Evolutionary conservation across 2,113 vertebrate species (phyloP).

Genomic region (Paralichthys olivaceus): DNA sequence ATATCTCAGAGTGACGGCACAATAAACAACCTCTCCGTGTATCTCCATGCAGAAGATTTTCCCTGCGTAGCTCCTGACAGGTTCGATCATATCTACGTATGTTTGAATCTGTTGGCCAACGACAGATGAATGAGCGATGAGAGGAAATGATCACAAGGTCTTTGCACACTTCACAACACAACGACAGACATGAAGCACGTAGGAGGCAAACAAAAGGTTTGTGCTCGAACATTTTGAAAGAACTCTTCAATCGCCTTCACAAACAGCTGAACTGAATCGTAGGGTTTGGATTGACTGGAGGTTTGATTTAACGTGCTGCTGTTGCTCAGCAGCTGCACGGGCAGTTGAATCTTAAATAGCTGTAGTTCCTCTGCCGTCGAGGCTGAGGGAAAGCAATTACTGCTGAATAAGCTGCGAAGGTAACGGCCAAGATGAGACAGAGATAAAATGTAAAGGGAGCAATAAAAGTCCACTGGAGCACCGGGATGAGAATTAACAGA

Average conservation of each 20-base stretch:
- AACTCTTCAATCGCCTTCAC: background rate
- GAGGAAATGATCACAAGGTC: no score
- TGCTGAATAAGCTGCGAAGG: constrained; percentile 29
- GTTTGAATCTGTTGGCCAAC: no score
- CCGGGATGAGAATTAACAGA: background rate
- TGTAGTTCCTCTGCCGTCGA: constrained; percentile 21
- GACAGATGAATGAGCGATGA: no score
- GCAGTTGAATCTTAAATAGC: constrained; percentile 55
- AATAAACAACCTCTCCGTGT: no score
- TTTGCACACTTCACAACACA: no score
- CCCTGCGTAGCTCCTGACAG: no score
- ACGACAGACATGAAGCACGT: background rate
- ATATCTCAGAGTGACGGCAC: no score
- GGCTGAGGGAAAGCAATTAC: constrained; percentile 52
- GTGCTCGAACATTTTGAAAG: background rate
- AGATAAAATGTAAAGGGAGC: constrained; percentile 23
- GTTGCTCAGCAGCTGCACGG: constrained; percentile 28
- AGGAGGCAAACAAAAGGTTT: background rate
- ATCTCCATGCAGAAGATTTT: no score
- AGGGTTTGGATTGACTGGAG: background rate
- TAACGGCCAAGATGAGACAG: constrained; percentile 35
- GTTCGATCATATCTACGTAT: no score
- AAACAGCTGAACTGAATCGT: constrained; percentile 3
- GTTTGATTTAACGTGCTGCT: constrained; percentile 29
- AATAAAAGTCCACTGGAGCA: background rate